Evolutionary conservation across 2,888 invertebrate genomes (phyloP), one percentile per base, ranked within the genome.

Genomic region (Alitta virens): DNA sequence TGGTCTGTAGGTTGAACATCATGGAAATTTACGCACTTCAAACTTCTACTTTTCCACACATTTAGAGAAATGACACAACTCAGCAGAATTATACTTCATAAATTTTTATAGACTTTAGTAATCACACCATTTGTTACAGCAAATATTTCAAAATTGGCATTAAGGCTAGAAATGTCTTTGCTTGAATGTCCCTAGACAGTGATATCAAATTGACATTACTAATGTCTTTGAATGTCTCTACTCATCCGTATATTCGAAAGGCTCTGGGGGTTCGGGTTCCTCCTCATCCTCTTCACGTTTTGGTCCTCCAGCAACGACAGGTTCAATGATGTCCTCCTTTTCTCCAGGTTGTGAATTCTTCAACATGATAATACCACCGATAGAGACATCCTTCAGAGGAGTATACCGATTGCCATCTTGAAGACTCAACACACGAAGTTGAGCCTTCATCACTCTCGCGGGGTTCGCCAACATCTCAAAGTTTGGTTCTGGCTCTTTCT

Each of bases 251-350:
- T 92, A 98, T 84, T 96, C 95, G 81, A 98, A 98, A 68, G 97
- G 94, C 86, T 96, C 96, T 77, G 97, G 97, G 50, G 96, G 94
- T 75, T 94, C 94, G 0, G 97, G 95, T 83, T 98, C 97, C 76
- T 94, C 94, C 76, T 97, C 97, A 69, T 76, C 74, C 9, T 95
- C 96, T 21, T 83, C 83, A 26, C 77, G 73, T 71, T 82, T 82
- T 5, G 84, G 84, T n/a, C 85, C 85, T 2, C 58, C 53, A 74
- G 74, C 73, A 62, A 91, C 91, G 12, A 96, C 94, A 5, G 94
- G 92, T 79, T 96, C 95, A 1, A 97, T 95, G 53, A 96, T 86
- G 63, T 90, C 88, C 79, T 95, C 93, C 60, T 90, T 89, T 68
- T 87, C 86, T 0, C 87, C 88, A 9, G 91, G 89, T 60, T 91